Evolutionary conservation across 2,888 invertebrate genomes (phyloP), one percentile per base, ranked within the genome.

Genomic region (Formica aserva): DNA sequence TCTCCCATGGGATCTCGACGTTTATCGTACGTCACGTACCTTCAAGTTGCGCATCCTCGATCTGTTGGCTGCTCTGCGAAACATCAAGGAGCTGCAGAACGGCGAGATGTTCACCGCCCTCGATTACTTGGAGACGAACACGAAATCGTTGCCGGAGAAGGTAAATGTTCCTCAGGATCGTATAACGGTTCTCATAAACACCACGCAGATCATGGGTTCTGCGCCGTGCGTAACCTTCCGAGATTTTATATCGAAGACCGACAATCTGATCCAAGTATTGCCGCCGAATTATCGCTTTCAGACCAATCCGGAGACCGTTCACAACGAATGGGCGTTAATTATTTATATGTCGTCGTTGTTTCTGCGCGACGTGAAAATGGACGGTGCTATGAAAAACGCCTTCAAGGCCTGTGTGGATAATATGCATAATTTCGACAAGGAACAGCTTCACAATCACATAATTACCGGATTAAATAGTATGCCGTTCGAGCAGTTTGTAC

Each of bases 1-100:
- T 15, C 80, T 85, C 8, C 74, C 84, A 6, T 85, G 84, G 74
- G 38, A 67, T 38, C 55, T 85, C 18, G 72, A 85, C 26, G n/a
- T 85, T 13, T 60, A 75, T 26, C 48, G 26, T n/a, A 6, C 18
- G 4, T 63, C 41, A 9, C 74, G 45, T 1, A 75, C 62, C 18
- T 84, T 75, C 35, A 84, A 84, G 52, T 22, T 26, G 4, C 66
- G 83, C 3, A 29, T 83, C 11, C 15, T 62, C 18, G 52, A 63
- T 6, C 62, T 84, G 2, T 2, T 83, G 22, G 45, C 52, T 26
- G 75, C 67, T 35, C 15, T 84, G 22, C 55, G 71, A 62, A 60
- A 76, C n/a, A 11, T 83, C n/a, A 52, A 45, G 13, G 52, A 67
- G 2, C 22, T 84, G 38, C 75, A 83, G 26, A 83, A n/a, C 29